Percentiles rank a stretch among this genome's conserved stretches.
Evolutionary conservation across 2,797 vertebrate species (phyloP).

Genomic region (Poeciliopsis infans): DNA sequence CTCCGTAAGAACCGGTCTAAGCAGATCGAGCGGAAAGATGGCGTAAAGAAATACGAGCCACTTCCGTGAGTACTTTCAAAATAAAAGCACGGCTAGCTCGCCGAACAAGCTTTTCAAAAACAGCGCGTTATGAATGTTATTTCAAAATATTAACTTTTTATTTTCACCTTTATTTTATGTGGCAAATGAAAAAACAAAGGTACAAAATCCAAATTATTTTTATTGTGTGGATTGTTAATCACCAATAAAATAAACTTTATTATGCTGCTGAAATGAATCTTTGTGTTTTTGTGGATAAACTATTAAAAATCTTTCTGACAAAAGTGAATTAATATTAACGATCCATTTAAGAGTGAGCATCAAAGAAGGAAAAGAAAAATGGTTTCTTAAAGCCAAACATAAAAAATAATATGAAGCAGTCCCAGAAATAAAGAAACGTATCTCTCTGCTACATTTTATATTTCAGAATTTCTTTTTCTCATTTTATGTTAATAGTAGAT

Average conservation of each 20-base stretch:
- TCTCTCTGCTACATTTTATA: background rate
- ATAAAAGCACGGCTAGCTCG: conserved; percentile 28
- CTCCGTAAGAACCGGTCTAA: conserved; percentile 71
- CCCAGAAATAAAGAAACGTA: background rate
- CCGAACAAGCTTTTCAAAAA: background rate
- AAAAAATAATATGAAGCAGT: background rate
- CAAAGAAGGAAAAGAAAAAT: background rate
- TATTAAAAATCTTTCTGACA: background rate
- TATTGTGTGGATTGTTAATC: background rate
- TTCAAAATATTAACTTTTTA: background rate
- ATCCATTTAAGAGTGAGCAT: background rate
- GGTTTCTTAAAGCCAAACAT: background rate
- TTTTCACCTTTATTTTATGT: background rate
- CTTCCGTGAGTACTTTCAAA: conserved; percentile 42
- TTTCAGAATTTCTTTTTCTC: background rate
- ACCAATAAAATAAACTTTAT: background rate
- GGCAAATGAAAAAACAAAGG: background rate
- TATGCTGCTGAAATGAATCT: background rate
- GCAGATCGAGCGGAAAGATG: conserved; percentile 34
- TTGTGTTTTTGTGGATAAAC: background rate
- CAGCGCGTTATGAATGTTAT: background rate
- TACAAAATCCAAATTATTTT: background rate
- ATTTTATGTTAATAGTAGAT: background rate
- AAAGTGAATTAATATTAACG: background rate
- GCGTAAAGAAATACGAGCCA: fast-evolving